Evolutionary conservation across 2,113 vertebrate genomes (phyloP).

Genomic region (Pollachius pollachius): DNA sequence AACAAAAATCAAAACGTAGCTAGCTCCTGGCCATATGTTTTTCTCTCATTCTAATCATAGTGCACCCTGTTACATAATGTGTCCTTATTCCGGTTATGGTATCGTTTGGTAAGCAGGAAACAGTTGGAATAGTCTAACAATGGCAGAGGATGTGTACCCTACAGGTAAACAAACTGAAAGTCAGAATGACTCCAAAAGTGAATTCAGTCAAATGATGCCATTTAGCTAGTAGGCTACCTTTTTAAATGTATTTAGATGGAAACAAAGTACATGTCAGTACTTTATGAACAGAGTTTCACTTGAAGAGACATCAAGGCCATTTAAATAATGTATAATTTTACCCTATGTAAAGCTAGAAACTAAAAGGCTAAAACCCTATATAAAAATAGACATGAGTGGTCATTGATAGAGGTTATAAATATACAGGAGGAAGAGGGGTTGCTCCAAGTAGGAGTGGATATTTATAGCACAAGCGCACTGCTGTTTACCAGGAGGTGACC

Average conservation of each 20-base stretch:
- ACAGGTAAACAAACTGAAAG: too few relatives aligned
- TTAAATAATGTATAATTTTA: background rate
- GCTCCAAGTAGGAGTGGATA: conserved; percentile 41
- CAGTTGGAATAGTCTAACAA: background rate
- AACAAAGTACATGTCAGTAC: background rate
- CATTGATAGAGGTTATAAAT: conserved; percentile 69
- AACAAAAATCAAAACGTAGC: background rate
- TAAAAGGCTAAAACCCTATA: conserved; percentile 49
- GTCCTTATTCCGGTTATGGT: background rate
- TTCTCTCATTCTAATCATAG: conserved; percentile 5
- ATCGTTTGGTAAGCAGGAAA: background rate
- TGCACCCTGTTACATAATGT: background rate
- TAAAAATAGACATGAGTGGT: conserved; percentile 61
- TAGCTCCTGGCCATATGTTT: conserved; percentile 9
- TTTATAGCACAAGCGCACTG: conserved; percentile 57
- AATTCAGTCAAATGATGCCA: background rate
- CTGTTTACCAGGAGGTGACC: conserved; percentile 48
- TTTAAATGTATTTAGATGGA: background rate
- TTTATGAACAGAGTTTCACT: background rate
- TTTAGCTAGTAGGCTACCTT: background rate
- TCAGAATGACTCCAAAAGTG: background rate
- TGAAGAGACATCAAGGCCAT: background rate
- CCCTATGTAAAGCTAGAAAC: background rate
- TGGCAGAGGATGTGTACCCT: background rate
- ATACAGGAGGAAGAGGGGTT: conserved; percentile 57